phyloP scores from a whole-genome alignment of 2,797 vertebrate genomes.

The Vireo griseus region DNA sequence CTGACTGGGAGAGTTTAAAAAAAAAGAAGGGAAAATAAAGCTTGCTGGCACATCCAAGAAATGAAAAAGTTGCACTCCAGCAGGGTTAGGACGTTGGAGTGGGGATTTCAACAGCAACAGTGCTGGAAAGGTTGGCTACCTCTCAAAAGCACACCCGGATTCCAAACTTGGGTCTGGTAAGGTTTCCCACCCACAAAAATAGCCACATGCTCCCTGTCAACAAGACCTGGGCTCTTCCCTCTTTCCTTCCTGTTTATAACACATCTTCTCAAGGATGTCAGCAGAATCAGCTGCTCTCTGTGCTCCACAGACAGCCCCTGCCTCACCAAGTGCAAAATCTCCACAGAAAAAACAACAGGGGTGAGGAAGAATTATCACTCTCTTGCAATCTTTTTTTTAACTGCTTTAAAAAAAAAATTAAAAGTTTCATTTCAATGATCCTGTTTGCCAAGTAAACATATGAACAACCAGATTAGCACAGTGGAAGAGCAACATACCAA shows the following conservation, averaged over 20 bases:
- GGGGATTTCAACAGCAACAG: background rate
- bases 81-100: background rate
- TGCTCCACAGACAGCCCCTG: background rate
- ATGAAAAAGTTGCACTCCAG: background rate
- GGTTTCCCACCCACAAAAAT: background rate
- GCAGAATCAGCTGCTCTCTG: background rate
- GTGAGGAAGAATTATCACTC: background rate
- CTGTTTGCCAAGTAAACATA: background rate
- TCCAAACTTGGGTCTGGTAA: background rate
- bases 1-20: background rate
- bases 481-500: background rate
- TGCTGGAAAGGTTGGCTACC: background rate
- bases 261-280: background rate
- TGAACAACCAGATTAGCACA: background rate
- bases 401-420: background rate
- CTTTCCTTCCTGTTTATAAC: background rate
- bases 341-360: background rate
- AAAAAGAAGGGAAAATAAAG: background rate
- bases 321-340: background rate
- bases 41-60: background rate
- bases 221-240: background rate
- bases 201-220: background rate
- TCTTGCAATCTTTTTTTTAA: background rate
- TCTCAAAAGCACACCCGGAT: background rate
- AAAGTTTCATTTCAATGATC: background rate